phyloP scores from a whole-genome alignment of 2,113 vertebrate species.

The Silurus meridionalis region DNA sequence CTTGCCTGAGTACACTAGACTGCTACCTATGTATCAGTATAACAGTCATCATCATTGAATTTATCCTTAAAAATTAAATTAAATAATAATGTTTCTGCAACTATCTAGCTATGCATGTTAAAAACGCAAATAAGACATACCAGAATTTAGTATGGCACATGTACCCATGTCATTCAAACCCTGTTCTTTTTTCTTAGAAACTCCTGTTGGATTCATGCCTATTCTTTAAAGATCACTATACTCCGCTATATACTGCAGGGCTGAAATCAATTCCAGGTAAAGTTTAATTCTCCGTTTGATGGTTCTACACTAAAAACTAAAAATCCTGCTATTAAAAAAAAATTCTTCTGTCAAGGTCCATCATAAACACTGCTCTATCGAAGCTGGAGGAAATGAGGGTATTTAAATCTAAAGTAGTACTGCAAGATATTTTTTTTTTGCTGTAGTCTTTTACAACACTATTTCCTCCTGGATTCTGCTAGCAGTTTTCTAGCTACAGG shows the following conservation, averaged over 20 bases:
- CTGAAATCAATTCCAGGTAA: not conserved
- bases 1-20: not conserved
- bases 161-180: not conserved
- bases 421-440: not conserved
- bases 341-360: not conserved
- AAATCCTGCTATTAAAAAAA: not conserved
- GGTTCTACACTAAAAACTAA: not conserved
- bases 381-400: not conserved
- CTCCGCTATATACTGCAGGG: not conserved
- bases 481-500: constrained; percentile 49
- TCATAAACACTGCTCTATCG: not conserved
- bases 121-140: too few relatives aligned
- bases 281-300: not conserved
- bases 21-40: not conserved
- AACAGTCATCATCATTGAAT: too few relatives aligned
- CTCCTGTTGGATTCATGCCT: not conserved
- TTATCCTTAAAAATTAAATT: too few relatives aligned
- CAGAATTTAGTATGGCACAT: not conserved
- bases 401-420: not conserved
- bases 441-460: not conserved
- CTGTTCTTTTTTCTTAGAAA: not conserved
- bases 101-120: too few relatives aligned
- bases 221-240: not conserved
- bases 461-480: not conserved
- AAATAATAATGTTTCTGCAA: too few relatives aligned